Evolutionary conservation across 2,113 vertebrate genomes (phyloP).

Genomic region (Percina caprodes): DNA sequence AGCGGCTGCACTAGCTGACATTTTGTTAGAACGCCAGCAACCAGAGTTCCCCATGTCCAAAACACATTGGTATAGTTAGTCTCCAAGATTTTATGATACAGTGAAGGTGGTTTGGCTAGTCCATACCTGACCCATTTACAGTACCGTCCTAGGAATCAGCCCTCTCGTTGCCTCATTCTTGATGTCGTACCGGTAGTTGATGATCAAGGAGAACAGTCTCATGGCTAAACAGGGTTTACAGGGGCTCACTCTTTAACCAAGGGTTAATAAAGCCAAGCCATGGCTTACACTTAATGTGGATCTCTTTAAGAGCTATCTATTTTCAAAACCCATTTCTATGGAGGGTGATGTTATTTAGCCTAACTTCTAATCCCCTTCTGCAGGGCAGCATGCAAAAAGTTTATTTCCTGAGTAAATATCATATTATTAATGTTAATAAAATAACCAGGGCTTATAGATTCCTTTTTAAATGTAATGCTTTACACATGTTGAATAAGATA

Average conservation of each 20-base stretch:
- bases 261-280: neutral
- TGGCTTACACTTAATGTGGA: slow-evolving; percentile 13
- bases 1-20: slow-evolving; percentile 51
- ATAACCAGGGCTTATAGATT: slow-evolving; percentile 2
- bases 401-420: slow-evolving; percentile 29
- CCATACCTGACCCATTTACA: slow-evolving; percentile 48
- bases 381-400: neutral
- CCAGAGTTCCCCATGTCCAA: slow-evolving; percentile 56
- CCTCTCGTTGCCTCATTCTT: slow-evolving; percentile 39
- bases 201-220: slow-evolving; percentile 36
- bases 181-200: slow-evolving; percentile 38
- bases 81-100: slow-evolving; percentile 72
- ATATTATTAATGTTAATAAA: slow-evolving; percentile 8
- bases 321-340: neutral
- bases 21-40: slow-evolving; percentile 48
- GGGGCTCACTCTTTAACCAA: neutral
- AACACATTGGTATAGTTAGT: slow-evolving; percentile 54
- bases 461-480: neutral
- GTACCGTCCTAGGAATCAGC: slow-evolving; percentile 36
- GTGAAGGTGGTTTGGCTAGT: slow-evolving; percentile 69
- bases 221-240: slow-evolving; percentile 15
- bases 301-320: slow-evolving; percentile 16
- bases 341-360: neutral
- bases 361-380: neutral
- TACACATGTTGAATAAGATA: slow-evolving; percentile 3